A percentile compares a stretch with the other conserved stretches of the same genome.
These are phyloP conservation scores for Toxostoma redivivum DNA, from an alignment of 2,113 vertebrate species.

Conservation along the genomic window DNA sequence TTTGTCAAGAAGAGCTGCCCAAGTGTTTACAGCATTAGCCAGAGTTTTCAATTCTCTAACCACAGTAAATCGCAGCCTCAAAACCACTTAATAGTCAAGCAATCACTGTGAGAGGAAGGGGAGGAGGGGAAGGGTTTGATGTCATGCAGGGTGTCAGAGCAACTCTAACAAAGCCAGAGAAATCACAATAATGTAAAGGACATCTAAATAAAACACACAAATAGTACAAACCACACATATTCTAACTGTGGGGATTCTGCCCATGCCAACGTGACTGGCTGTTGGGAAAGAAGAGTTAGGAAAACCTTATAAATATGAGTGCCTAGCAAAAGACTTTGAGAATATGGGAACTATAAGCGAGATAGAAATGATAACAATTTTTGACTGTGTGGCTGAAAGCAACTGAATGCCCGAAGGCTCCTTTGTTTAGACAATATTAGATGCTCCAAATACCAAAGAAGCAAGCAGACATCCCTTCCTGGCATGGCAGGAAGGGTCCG, in stretches of 20 bases:
- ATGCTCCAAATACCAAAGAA: too few species aligned
- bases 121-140: background rate
- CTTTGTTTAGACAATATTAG: too few species aligned
- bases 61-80: background rate
- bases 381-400: too few species aligned
- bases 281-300: too few species aligned
- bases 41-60: background rate
- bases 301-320: too few species aligned
- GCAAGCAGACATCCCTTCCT: too few species aligned
- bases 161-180: background rate
- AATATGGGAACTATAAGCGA: too few species aligned
- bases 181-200: background rate
- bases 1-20: background rate
- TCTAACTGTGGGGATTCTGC: background rate
- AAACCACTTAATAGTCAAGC: background rate
- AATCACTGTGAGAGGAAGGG: background rate
- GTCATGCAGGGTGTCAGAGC: background rate
- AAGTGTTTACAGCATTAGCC: background rate
- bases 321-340: too few species aligned
- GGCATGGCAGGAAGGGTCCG: too few species aligned
- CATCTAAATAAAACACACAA: background rate
- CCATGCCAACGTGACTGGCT: accelerated
- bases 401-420: too few species aligned
- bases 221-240: background rate
- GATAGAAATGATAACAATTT: too few species aligned